phyloP scores from a whole-genome alignment of 2,113 vertebrate species.

The Cyanoderma ruficeps region DNA sequence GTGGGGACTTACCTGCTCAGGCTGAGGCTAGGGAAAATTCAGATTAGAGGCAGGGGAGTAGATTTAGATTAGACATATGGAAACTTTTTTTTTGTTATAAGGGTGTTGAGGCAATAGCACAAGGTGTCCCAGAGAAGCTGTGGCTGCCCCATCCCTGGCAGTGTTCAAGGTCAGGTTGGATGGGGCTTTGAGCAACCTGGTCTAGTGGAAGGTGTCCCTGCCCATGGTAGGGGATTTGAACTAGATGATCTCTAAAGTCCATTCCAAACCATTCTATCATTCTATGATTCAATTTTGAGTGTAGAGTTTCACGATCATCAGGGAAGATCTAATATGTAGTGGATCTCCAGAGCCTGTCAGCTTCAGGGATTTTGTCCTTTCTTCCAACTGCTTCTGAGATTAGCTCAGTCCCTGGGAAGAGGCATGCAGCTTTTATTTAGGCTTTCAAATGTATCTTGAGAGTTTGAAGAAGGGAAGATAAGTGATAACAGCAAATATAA shows the following conservation, averaged over 20 bases:
- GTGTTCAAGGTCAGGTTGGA: background rate
- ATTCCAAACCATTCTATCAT: background rate
- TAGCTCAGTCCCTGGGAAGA: background rate
- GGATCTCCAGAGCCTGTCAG: background rate
- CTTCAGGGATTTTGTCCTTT: background rate
- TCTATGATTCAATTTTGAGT: background rate
- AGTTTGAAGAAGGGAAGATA: background rate
- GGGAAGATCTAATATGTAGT: background rate
- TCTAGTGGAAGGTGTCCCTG: background rate
- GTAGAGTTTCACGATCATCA: background rate
- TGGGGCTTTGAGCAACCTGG: rapidly evolving
- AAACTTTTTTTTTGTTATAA: background rate
- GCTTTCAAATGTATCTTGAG: background rate
- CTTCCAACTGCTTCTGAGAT: background rate
- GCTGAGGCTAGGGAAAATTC: background rate
- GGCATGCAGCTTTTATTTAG: background rate
- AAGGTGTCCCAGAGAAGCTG: background rate
- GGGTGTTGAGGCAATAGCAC: rapidly evolving
- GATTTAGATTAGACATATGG: background rate
- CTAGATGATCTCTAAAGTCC: background rate
- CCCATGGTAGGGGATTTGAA: rapidly evolving
- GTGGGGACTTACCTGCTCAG: background rate
- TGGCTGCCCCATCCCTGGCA: background rate
- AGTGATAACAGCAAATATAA: background rate
- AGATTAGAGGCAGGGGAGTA: background rate